phyloP scores from a whole-genome alignment of 92 coral and sea anemone genomes.

The Muricea muricata region DNA sequence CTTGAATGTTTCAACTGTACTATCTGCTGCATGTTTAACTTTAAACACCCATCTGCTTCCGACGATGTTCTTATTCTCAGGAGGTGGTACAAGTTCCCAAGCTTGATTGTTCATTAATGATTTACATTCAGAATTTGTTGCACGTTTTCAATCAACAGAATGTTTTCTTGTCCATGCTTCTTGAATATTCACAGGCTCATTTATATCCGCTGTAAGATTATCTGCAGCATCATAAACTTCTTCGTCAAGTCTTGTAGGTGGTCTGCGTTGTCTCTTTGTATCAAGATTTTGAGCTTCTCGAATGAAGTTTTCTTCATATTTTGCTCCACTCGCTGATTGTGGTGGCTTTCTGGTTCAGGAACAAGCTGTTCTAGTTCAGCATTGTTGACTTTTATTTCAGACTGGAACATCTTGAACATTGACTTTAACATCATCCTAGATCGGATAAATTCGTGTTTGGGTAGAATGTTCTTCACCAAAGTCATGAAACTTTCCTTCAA shows the following conservation, averaged over 20 bases:
- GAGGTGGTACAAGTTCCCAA: too few species aligned
- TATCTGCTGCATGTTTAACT: background rate
- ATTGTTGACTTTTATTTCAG: background rate
- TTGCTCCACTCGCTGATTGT: background rate
- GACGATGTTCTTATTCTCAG: too few species aligned
- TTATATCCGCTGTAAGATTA: constrained; percentile 18
- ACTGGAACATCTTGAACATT: background rate
- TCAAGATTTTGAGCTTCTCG: background rate
- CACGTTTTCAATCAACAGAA: too few species aligned
- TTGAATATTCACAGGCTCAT: constrained; percentile 6
- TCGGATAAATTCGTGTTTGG: background rate
- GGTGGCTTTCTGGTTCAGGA: background rate
- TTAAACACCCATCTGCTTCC: too few species aligned
- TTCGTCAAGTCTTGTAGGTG: constrained; percentile 26
- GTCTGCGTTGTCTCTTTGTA: background rate
- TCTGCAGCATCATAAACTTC: constrained; percentile 25
- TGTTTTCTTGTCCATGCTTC: constrained; percentile 21
- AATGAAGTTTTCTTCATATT: background rate
- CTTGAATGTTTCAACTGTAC: background rate
- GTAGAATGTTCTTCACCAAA: background rate
- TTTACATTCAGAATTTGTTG: background rate
- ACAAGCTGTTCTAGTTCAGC: background rate
- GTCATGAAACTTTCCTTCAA: background rate
- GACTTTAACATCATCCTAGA: background rate
- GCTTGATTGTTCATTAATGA: background rate